Conservation (phyloP, 2,797 vertebrate genomes). For the Limnodromus scolopaceus region DNA sequence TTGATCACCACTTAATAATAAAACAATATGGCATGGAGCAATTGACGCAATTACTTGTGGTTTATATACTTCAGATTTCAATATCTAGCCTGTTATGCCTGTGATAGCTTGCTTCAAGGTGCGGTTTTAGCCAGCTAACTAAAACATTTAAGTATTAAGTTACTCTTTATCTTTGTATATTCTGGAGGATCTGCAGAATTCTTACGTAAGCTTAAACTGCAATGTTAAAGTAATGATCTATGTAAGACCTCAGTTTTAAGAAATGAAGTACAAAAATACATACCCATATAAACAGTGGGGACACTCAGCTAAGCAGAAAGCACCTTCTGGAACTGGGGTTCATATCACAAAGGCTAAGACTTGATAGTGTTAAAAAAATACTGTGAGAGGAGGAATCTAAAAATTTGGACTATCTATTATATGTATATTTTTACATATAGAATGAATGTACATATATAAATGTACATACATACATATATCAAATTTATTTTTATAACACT, state of each 20-base stretch:
- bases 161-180: not conserved
- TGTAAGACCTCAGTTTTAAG: not conserved
- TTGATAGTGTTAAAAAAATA: not conserved
- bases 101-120: conserved; percentile 24
- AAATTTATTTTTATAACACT: not conserved
- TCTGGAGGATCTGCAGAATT: not conserved
- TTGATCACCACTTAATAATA: conserved; percentile 11
- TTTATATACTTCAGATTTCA: conserved; percentile 9
- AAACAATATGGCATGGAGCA: not conserved
- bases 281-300: not conserved
- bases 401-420: not conserved
- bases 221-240: not conserved
- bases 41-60: not conserved
- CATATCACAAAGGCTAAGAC: not conserved
- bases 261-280: not conserved
- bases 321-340: not conserved
- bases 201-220: not conserved
- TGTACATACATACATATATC: not conserved
- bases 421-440: not conserved
- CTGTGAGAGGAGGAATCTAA: not conserved
- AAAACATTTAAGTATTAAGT: not conserved
- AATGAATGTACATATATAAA: not conserved
- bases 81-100: not conserved
- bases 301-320: not conserved
- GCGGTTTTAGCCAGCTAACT: conserved; percentile 17